Conservation (phyloP, 1,140 invertebrate species). For the Zaprionus africanus region DNA sequence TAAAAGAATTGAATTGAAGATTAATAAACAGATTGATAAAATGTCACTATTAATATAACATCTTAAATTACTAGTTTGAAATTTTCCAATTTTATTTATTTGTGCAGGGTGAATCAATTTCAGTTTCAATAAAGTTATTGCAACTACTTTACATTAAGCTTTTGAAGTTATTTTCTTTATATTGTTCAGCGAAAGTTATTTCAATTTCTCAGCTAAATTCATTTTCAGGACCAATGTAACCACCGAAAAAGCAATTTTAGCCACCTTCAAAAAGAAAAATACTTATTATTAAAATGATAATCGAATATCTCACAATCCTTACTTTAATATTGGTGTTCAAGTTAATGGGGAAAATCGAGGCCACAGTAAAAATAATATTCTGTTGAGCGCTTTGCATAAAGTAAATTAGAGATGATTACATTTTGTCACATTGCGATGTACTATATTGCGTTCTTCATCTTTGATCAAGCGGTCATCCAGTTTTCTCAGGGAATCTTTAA, state of each 20-base stretch:
- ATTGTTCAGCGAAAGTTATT: not conserved
- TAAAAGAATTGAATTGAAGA: too few species aligned
- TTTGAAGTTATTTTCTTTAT: not conserved
- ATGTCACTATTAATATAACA: too few species aligned
- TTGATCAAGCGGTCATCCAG: slow-evolving; percentile 42
- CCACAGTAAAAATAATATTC: slow-evolving; percentile 49
- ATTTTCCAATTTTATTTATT: too few species aligned
- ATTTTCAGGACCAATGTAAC: not conserved
- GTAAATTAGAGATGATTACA: slow-evolving; percentile 38
- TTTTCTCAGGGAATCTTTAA: slow-evolving; percentile 21
- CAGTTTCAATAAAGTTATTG: not conserved
- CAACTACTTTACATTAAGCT: not conserved
- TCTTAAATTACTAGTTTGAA: too few species aligned
- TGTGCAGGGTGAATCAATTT: not conserved
- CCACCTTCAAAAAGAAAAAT: not conserved
- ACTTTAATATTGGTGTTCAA: slow-evolving; percentile 51
- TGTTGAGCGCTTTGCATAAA: slow-evolving; percentile 50
- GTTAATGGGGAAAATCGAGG: slow-evolving; percentile 52
- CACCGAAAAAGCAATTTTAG: not conserved
- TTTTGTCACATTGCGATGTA: slow-evolving; percentile 34
- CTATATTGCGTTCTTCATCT: slow-evolving; percentile 11
- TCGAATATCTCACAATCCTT: not conserved
- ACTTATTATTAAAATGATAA: too few species aligned
- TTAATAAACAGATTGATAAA: too few species aligned
- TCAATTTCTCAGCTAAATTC: not conserved